Conservation (phyloP, 2,888 invertebrate genomes). For the Ischnus inquisitorius region DNA sequence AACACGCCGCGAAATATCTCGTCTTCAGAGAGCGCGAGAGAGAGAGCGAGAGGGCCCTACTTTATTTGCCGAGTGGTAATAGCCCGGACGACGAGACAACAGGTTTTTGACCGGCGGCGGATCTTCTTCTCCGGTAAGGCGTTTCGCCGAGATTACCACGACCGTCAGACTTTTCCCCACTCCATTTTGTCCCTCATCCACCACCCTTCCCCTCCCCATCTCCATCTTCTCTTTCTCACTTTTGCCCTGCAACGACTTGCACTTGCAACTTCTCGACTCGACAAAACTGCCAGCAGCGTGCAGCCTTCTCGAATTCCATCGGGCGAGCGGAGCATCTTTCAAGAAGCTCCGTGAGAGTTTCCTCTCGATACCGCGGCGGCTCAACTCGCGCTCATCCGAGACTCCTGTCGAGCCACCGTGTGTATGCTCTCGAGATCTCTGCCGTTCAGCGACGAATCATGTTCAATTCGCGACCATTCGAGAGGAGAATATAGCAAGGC, state of each 20-base stretch:
- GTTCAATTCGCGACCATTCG: neutral
- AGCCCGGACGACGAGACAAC: conserved; percentile 53
- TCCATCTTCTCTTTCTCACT: neutral
- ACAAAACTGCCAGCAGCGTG: conserved; percentile 46
- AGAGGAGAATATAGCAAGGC: neutral
- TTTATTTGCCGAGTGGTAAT: conserved; percentile 52
- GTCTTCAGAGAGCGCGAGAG: neutral
- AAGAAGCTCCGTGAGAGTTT: conserved; percentile 26
- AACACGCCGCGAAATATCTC: conserved; percentile 20
- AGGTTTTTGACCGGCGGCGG: conserved; percentile 58
- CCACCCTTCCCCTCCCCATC: neutral
- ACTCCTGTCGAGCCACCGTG: neutral
- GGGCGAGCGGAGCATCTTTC: conserved; percentile 3
- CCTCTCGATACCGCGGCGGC: neutral
- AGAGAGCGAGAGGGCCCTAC: neutral
- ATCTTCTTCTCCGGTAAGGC: conserved; percentile 36
- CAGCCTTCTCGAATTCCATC: conserved; percentile 45
- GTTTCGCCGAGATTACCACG: conserved; percentile 47
- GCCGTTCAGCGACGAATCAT: neutral
- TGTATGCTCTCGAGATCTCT: neutral
- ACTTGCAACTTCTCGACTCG: conserved; percentile 39
- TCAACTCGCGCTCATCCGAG: conserved; percentile 13
- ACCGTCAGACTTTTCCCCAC: conserved; percentile 17
- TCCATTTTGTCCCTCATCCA: neutral
- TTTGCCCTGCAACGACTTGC: neutral